Evolutionary conservation across 1,140 invertebrate species (phyloP), one percentile per base, ranked within the genome.

Genomic region (Drosophila triauraria): DNA sequence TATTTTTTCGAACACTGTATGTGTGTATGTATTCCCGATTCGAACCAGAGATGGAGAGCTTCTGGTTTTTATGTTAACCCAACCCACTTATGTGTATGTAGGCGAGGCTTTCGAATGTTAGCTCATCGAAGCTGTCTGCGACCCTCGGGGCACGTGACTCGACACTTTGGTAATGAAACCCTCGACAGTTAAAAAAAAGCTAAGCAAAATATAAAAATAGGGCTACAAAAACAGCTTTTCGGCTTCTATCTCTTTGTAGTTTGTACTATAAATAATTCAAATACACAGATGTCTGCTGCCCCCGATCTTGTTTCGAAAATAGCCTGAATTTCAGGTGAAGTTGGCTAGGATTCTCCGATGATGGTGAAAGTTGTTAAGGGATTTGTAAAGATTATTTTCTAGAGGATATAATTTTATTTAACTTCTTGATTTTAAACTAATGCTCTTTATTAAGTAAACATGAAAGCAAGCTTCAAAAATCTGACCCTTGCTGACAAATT

Each of bases 91-190:
- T 35, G 10, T 35, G 8, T 35, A 35, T 40, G 13, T 40, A 54
- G 13, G 4, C 20, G 5, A 15, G 30, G 58, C 47, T 58, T 67
- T 48, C 78, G 57, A 61, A 35, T 63, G 83, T 87, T 82, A 75
- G 69, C 79, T 82, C 79, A 86, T 87, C 70, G 48, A 48, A 46
- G 43, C n/a, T 25, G 72, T 46, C 59, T 75, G 69, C 54, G 53
- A 50, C 53, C 80, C 68, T 46, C 79, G 60, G 44, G 80, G 84
- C 84, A 88, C 84, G 84, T 87, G 84, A 87, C 77, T 88, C 67
- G 80, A 56, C 77, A 57, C 51, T 84, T 79, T 64, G 61, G 61
- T 60, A 77, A 74, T 83, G 70, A 79, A 82, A 47, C 57, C 63
- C 30, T 30, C 46, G 58, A 47, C 15, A 30, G 13, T 25, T 62